Conservation (phyloP, 2,797 vertebrate genomes). For the Xiphophorus birchmanni region DNA sequence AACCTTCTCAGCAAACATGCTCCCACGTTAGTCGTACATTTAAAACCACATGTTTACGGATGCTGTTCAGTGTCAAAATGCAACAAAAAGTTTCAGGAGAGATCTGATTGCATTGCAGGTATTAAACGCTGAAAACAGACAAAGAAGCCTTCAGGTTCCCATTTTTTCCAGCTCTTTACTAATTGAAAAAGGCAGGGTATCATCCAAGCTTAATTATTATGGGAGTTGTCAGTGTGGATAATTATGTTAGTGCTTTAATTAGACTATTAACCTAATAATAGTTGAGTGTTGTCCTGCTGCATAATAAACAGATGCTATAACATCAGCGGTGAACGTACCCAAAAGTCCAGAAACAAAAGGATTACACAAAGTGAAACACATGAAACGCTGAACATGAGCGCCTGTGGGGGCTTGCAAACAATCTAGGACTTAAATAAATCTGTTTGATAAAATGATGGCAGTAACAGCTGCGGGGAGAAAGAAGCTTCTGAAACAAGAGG, state of each 20-base stretch:
- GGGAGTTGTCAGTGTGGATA: not conserved
- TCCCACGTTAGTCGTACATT: not conserved
- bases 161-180: not conserved
- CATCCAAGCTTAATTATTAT: not conserved
- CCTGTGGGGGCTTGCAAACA: conserved; percentile 11
- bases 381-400: not conserved
- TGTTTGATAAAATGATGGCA: conserved; percentile 57
- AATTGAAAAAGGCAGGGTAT: not conserved
- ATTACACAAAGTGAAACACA: not conserved
- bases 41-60: not conserved
- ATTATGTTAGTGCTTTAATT: conserved; percentile 6
- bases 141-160: not conserved
- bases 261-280: conserved; percentile 2
- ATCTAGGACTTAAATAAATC: conserved; percentile 43
- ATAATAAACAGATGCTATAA: conserved; percentile 6
- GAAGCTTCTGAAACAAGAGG: conserved; percentile 59
- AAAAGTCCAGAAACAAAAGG: conserved; percentile 13
- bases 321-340: conserved; percentile 1
- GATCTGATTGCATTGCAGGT: not conserved
- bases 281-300: conserved; percentile 2
- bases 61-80: not conserved
- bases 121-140: not conserved
- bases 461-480: conserved; percentile 65
- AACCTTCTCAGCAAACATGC: not conserved
- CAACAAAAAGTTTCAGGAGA: not conserved